A percentile compares a stretch with the other conserved stretches of the same genome.
Evolutionary conservation across 2,888 invertebrate genomes (phyloP).

Genomic region (Octonoba sinensis): DNA sequence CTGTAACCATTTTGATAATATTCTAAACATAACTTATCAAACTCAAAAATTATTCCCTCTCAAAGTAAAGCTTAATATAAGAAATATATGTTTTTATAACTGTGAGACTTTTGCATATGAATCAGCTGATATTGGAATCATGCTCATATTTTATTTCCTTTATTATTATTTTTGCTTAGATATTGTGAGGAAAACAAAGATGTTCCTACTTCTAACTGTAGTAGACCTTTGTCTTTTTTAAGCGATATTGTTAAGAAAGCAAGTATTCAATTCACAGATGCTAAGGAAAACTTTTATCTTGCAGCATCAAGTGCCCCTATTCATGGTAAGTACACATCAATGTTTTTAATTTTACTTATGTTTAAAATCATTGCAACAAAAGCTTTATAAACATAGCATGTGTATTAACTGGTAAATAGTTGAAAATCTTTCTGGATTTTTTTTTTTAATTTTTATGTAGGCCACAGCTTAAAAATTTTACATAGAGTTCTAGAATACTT

Average conservation of each 20-base stretch:
- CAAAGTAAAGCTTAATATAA: neutral
- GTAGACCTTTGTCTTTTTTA: conserved; percentile 18
- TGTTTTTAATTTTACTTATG: neutral
- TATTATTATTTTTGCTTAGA: conserved; percentile 7
- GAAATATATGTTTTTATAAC: neutral
- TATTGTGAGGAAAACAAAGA: neutral
- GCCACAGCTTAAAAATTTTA: neutral
- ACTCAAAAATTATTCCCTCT: neutral
- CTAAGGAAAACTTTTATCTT: conserved; percentile 71
- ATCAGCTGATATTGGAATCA: neutral
- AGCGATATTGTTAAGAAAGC: conserved; percentile 68
- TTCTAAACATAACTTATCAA: neutral
- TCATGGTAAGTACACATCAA: conserved; percentile 70
- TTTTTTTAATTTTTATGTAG: too few species aligned
- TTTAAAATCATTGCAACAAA: neutral
- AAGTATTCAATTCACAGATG: conserved; percentile 68
- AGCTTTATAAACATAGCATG: too few species aligned
- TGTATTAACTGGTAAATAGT: neutral
- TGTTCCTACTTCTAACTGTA: neutral
- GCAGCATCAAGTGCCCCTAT: conserved; percentile 72
- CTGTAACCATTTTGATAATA: too few species aligned
- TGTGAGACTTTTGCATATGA: too few species aligned
- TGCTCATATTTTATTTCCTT: conserved; percentile 1
- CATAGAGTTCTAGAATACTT: too few species aligned
- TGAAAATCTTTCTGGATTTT: neutral